Conservation (phyloP, 2,888 invertebrate species). For the Incurvaria masculella region DNA sequence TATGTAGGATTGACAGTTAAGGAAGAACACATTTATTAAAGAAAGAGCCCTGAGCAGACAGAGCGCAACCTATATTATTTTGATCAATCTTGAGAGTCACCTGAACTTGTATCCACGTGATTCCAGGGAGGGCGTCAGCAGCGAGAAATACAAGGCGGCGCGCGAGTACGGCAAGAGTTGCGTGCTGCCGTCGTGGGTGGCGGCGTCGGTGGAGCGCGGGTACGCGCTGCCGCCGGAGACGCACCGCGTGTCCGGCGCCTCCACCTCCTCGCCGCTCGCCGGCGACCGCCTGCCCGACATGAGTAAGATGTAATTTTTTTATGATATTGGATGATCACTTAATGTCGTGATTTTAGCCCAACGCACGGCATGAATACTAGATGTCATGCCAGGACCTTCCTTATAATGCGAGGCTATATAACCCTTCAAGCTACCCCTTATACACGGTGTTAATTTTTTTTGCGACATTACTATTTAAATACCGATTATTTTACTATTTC, state of each 20-base stretch:
- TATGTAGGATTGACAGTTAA: not conserved
- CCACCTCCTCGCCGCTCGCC: conserved; percentile 70
- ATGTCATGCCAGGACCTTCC: too few relatives aligned
- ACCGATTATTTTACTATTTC: too few relatives aligned
- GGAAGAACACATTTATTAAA: too few relatives aligned
- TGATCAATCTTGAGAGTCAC: not conserved
- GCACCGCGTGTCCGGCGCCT: conserved; percentile 57
- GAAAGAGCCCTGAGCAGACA: too few relatives aligned
- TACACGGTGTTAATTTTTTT: too few relatives aligned
- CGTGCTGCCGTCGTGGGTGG: conserved; percentile 74
- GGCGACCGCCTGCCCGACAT: conserved; percentile 41
- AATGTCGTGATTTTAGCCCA: too few relatives aligned
- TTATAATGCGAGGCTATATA: too few relatives aligned
- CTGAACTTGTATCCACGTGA: not conserved
- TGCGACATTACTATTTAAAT: too few relatives aligned
- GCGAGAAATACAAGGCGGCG: conserved; percentile 70
- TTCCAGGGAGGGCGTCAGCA: conserved; percentile 58
- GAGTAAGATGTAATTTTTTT: too few relatives aligned
- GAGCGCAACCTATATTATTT: not conserved
- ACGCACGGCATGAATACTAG: too few relatives aligned
- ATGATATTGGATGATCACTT: too few relatives aligned
- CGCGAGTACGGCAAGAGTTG: conserved; percentile 58
- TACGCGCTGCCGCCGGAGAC: conserved; percentile 62
- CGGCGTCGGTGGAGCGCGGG: conserved; percentile 70
- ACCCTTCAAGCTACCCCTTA: too few relatives aligned